Evolutionary conservation across 2,888 invertebrate species (phyloP).

Genomic region (Hetaerina titia): DNA sequence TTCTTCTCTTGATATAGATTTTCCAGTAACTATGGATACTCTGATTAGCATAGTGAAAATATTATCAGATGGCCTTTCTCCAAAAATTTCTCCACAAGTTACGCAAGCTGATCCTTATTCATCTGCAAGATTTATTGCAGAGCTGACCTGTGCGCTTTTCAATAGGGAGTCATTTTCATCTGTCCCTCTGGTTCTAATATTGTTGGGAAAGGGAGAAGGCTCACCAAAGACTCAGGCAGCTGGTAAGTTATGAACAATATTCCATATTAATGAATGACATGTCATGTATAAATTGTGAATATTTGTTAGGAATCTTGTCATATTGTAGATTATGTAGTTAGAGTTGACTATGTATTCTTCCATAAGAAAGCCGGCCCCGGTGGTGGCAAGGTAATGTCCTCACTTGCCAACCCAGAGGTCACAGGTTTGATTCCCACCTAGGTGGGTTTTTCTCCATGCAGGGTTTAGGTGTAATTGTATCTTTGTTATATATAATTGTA

Average conservation of each 20-base stretch:
- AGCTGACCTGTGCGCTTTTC: constrained; percentile 60
- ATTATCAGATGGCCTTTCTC: constrained; percentile 75
- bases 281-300: no score
- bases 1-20: constrained; percentile 50
- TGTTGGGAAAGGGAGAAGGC: neutral
- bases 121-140: constrained; percentile 65
- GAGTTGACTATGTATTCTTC: no score
- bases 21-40: constrained; percentile 77
- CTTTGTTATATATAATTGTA: no score
- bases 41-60: constrained; percentile 76
- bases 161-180: neutral
- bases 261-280: no score
- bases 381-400: no score
- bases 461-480: no score
- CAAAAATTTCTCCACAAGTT: neutral
- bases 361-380: no score
- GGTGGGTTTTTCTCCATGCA: no score
- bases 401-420: no score
- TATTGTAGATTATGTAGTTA: no score
- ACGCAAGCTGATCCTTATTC: constrained; percentile 49
- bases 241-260: neutral
- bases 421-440: no score
- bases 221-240: neutral
- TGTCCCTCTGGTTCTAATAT: neutral
- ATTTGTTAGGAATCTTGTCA: no score